Evolutionary conservation across 2,888 invertebrate genomes (phyloP), one percentile per base, ranked within the genome.

Genomic region (Julus scanicus): DNA sequence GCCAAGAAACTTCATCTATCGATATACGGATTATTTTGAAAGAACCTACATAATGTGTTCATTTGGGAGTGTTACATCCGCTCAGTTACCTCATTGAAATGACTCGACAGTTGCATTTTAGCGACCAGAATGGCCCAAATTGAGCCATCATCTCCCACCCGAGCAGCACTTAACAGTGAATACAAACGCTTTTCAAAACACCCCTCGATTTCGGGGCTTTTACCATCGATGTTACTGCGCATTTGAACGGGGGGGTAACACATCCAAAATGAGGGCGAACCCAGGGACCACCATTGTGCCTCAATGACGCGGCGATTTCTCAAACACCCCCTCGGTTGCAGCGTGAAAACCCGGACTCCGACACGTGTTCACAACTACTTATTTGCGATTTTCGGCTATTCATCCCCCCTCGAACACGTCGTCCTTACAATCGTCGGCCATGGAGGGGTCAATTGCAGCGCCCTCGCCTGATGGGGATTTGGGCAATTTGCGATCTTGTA

Each of bases 361-460:
- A 71, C 71, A 71, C 71, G 71, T 71, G 71, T 71, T 71, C 71
- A 29, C 71, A 71, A 71, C 71, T 71, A 71, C 71, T 71, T 71
- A 71, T 71, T 71, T 9, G 71, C 71, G 71, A 71, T 71, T 71
- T 71, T 71, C 71, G n/a, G 29, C 71, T 71, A 71, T 71, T 71
- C 71, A 71, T 29, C 29, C 11, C 57, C n/a, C 57, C n/a, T 71
- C 71, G 29, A 71, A 29, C 29, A 44, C 44, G 44, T 44, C 5
- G 44, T 8, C 44, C 44, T 44, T 44, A 44, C 8, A 44, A 8
- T 44, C 44, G 44, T 8, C 44, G 44, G 44, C 44, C 44, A 44
- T 8, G 8, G n/a, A 8, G 8, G 29, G 71, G 71, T 71, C 71
- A 71, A 71, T 29, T 71, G 71, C 71, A 29, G 6, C 29, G n/a